Base-by-base conservation (phyloP, 2,888 invertebrate species). In the Clivina fossor region DNA sequence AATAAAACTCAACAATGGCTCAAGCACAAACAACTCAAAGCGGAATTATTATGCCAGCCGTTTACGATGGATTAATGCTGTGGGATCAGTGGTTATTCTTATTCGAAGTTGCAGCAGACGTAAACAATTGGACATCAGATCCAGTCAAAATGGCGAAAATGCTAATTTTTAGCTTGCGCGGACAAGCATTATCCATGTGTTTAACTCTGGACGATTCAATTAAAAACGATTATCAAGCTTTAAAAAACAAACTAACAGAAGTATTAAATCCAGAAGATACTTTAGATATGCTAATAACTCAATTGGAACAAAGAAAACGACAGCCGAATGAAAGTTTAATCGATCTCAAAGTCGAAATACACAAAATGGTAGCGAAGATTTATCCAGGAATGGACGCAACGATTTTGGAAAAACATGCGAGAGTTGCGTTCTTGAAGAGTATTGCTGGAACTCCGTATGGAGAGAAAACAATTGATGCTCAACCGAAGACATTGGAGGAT, bases 1-100 rank as follows among this genome's bases (percentile, higher is more conserved):
- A n/a, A n/a, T n/a, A n/a, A n/a, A n/a, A n/a, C n/a, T n/a, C n/a
- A n/a, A n/a, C n/a, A n/a, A n/a, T n/a, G n/a, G n/a, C n/a, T n/a
- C n/a, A n/a, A n/a, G 22, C 30, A 20, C 20, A 30, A 18, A 37
- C 22, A 8, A 33, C 35, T 7, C 53, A 43, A 35, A 53, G 44
- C 16, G 53, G 53, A 22, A 18, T 53, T 4, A 38, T 53, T 8
- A 53, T 53, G 53, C 53, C 53, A 9, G 44, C 44, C 7, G 44
- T 53, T 11, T 53, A 53, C 28, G 53, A 53, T 19, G 53, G 53
- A 33, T 44, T 44, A 16, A 53, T 53, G n/a, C 44, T 33, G 1
- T 53, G 53, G 53, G 53, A 53, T 16, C 53, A 53, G 26, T 53
- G 53, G 53, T 11, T 53, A 8, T 53, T 53, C 43, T 30, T 53